Evolutionary conservation across 2,113 vertebrate species (phyloP).

Genomic region (Trichomycterus rosablanca): DNA sequence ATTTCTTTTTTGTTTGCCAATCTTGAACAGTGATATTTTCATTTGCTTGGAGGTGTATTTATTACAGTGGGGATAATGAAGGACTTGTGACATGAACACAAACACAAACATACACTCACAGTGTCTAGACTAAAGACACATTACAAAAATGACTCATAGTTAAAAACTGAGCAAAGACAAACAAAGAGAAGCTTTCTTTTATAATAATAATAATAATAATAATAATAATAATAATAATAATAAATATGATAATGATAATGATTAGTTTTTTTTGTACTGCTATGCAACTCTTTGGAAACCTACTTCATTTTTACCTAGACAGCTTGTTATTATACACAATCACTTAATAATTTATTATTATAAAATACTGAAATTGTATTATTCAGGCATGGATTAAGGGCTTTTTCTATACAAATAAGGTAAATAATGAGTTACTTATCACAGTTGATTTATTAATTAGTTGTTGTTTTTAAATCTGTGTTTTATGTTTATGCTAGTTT

Average conservation of each 20-base stretch:
- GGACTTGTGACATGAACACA: background rate
- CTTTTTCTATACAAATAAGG: too few species aligned
- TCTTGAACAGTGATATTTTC: slow-evolving; percentile 21
- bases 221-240: slow-evolving; percentile 13
- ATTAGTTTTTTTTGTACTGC: too few species aligned
- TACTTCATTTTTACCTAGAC: too few species aligned
- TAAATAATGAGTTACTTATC: too few species aligned
- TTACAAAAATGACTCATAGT: background rate
- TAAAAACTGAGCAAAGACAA: background rate
- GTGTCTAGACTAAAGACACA: slow-evolving; percentile 20
- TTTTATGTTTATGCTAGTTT: too few species aligned
- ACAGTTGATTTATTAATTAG: too few species aligned
- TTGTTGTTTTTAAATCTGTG: too few species aligned
- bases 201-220: slow-evolving; percentile 4
- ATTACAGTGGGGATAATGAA: slow-evolving; percentile 7
- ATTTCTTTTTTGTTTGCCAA: slow-evolving; percentile 20
- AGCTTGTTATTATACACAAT: too few species aligned
- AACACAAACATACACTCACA: slow-evolving; percentile 15
- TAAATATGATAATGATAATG: background rate
- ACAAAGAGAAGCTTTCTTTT: background rate
- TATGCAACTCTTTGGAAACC: too few species aligned
- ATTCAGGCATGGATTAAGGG: too few species aligned
- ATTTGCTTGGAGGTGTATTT: slow-evolving; percentile 15
- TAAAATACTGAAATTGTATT: too few species aligned
- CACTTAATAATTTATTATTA: too few species aligned